These are phyloP conservation scores for Gulo gulo DNA, from an alignment of 2,113 vertebrate genomes.

Conservation along the genomic window DNA sequence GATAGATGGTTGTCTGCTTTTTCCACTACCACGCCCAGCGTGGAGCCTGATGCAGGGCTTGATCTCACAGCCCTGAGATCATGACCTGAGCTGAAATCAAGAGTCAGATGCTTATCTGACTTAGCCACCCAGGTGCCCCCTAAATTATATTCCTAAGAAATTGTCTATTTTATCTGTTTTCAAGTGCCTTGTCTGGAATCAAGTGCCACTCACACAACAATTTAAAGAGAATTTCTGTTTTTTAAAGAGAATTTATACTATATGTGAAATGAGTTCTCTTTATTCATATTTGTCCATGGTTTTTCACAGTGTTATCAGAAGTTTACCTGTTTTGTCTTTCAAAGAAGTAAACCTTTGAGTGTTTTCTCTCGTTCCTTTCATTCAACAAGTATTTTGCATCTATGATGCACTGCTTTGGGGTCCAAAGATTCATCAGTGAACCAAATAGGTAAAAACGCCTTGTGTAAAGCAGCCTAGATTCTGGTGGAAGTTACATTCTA, in stretches of 20 bases:
- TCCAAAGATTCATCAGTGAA: background rate
- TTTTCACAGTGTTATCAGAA: background rate
- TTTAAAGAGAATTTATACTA: background rate
- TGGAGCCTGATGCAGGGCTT: too few species aligned
- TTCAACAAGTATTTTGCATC: background rate
- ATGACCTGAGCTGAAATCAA: background rate
- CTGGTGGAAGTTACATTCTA: background rate
- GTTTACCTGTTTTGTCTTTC: background rate
- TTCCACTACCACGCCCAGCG: background rate
- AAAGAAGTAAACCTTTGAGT: background rate
- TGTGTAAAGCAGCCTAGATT: background rate
- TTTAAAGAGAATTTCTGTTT: background rate
- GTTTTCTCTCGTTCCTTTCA: background rate
- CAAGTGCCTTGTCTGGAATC: background rate
- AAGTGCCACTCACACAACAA: background rate
- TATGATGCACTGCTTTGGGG: background rate
- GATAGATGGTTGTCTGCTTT: constrained; percentile 6
- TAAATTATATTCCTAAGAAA: background rate
- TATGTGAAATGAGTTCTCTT: background rate
- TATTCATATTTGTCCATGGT: background rate
- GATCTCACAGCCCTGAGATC: background rate
- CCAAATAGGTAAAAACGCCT: background rate
- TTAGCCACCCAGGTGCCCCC: background rate
- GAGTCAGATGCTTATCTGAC: background rate
- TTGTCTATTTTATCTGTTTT: background rate